Conservation (phyloP, 2,797 vertebrate genomes). For the Chiloscyllium punctatum region DNA sequence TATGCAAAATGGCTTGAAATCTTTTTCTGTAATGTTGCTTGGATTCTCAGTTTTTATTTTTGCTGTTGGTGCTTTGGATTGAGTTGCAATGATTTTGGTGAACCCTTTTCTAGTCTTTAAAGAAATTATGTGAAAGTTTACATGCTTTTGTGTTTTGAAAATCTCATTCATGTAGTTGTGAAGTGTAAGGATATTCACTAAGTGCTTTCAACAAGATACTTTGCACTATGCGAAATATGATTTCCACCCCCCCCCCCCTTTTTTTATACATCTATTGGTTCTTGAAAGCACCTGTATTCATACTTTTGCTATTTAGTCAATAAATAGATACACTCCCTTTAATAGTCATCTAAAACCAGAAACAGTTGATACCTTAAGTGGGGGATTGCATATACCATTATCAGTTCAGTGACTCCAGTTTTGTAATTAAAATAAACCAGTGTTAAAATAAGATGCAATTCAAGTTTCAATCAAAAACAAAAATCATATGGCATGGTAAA, state of each 20-base stretch:
- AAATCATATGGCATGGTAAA: background rate
- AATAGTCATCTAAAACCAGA: background rate
- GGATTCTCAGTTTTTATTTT: background rate
- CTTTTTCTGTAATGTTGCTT: background rate
- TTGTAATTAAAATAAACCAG: conserved; percentile 23
- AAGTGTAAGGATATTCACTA: background rate
- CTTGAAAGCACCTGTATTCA: conserved; percentile 4
- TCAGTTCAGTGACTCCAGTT: conserved; percentile 1
- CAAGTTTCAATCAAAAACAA: conserved; percentile 26
- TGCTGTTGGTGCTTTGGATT: background rate
- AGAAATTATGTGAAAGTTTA: background rate
- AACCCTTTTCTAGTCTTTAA: background rate
- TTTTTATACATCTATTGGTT: conserved; percentile 1
- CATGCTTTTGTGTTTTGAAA: background rate
- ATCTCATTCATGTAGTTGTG: background rate
- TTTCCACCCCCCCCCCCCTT: background rate
- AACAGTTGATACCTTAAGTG: background rate
- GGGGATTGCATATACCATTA: background rate
- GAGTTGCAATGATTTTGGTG: background rate
- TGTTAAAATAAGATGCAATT: background rate
- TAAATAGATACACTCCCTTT: background rate
- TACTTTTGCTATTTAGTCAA: conserved; percentile 6
- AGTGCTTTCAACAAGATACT: background rate
- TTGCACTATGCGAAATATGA: background rate
- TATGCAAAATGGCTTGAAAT: conserved; percentile 42